Evolutionary conservation across 1,140 invertebrate genomes (phyloP), one percentile per base, ranked within the genome.

Genomic region (Drosophila virilis): DNA sequence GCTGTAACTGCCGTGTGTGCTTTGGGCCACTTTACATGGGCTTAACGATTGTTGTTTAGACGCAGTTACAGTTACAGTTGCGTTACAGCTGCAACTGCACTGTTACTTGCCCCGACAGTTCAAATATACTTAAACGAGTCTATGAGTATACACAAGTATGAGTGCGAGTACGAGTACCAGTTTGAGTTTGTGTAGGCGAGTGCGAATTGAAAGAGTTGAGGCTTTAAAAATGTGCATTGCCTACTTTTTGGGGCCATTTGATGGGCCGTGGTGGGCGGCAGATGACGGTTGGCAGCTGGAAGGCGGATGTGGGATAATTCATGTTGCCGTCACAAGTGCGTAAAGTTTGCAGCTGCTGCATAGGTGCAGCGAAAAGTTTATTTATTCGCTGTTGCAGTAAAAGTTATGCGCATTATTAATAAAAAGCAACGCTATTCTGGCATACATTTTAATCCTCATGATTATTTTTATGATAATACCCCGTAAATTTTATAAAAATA

Each of bases 21-120:
- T 78, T 57, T 67, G 52, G 76, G 79, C 83, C 77, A 88, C 82
- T 86, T 86, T 70, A 77, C 76, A 79, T 62, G 60, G 60, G 83
- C 82, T 82, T 85, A 82, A 85, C 72, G 71, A 78, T 88, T 82
- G 82, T 82, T 85, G 75, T 85, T 88, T 88, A 81, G 78, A 67
- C 68, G 75, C 83, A 86, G 83, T 79, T 74, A 74, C 83, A 86
- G 83, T 82, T 74, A 74, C 81, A 81, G 77, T 80, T 77, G 57
- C 81, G 43, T 71, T 82, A 45, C 66, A 69, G 74, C 59, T 74
- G 40, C 69, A 75, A 32, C 67, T 37, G 50, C 35, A 35, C 69
- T 55, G 43, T 57, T 71, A n/a, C 51, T 51, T 17, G 58, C 42
- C 22, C 43, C 22, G 50, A 1, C 60, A 42, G 68, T 71, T 65